phyloP scores from a whole-genome alignment of 2,113 vertebrate genomes.

The Uria lomvia region DNA sequence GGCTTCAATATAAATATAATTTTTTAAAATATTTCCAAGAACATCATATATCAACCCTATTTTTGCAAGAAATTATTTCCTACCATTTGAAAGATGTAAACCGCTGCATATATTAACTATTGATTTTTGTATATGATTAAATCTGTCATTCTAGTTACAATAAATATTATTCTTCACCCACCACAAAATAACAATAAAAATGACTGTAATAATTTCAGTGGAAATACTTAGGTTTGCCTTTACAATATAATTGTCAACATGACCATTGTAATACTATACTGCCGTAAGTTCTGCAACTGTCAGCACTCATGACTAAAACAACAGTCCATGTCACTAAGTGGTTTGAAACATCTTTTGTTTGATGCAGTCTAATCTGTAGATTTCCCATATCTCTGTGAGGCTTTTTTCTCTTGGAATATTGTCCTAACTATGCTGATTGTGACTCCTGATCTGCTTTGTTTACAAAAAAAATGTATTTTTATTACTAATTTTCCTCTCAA shows the following conservation, averaged over 20 bases:
- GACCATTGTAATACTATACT: accelerated
- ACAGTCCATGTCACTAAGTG: neutral
- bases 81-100: neutral
- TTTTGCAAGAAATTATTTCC: neutral
- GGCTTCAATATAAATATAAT: neutral
- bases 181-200: neutral
- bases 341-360: neutral
- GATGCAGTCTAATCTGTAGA: neutral
- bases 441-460: neutral
- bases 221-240: neutral
- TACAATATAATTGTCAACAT: neutral
- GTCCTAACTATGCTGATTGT: neutral
- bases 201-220: neutral
- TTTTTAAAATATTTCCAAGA: neutral
- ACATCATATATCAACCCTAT: neutral
- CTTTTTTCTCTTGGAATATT: neutral
- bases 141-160: neutral
- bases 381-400: neutral
- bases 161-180: neutral
- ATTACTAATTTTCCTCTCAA: neutral
- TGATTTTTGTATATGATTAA: neutral
- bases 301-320: neutral
- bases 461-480: neutral
- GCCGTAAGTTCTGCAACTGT: neutral
- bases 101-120: neutral